Evolutionary conservation across 2,797 vertebrate genomes (phyloP).

Genomic region (Scolopax rusticola): DNA sequence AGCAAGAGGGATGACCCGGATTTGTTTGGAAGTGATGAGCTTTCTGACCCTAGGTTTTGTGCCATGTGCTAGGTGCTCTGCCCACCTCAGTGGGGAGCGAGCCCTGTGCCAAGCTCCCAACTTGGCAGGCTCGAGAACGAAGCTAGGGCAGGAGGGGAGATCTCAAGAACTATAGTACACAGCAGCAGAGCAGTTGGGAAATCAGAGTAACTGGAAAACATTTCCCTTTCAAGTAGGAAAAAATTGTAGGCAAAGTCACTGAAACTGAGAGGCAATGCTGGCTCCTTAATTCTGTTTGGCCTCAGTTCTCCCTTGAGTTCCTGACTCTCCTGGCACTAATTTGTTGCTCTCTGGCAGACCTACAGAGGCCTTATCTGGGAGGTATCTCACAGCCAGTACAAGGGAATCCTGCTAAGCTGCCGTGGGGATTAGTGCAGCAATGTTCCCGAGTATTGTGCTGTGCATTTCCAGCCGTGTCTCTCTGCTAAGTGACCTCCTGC

Average conservation of each 20-base stretch:
- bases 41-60: background rate
- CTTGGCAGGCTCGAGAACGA: background rate
- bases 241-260: background rate
- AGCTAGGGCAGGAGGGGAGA: no score
- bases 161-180: background rate
- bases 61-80: background rate
- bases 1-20: background rate
- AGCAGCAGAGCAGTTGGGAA: background rate
- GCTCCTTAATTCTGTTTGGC: background rate
- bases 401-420: background rate
- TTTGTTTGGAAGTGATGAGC: background rate
- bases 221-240: background rate
- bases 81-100: background rate
- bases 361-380: background rate
- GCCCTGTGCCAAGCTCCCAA: background rate
- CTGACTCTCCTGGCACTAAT: background rate
- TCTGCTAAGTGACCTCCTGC: background rate
- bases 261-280: background rate
- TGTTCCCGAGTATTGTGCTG: background rate
- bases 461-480: background rate
- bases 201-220: background rate
- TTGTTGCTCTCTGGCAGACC: background rate
- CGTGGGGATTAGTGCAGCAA: background rate
- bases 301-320: background rate
- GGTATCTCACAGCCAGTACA: rapidly evolving